phyloP scores from a whole-genome alignment of 2,888 invertebrate genomes.

The Apantesis nais region DNA sequence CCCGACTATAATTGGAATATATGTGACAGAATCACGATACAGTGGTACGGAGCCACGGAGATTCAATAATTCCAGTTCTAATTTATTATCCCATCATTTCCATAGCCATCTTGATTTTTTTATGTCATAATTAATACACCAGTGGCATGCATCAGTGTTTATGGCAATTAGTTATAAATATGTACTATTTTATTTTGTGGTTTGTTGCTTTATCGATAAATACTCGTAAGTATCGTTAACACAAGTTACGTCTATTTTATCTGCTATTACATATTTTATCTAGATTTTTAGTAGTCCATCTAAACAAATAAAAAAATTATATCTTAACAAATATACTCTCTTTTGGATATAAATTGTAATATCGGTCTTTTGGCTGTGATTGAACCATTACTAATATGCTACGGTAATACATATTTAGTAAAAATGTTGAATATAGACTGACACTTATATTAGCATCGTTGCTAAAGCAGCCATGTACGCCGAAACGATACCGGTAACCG shows the following conservation, averaged over 20 bases:
- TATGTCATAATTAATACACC: not conserved
- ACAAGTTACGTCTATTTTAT: too few species aligned
- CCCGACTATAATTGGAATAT: too few species aligned
- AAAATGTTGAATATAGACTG: not conserved
- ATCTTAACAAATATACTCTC: not conserved
- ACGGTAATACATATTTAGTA: not conserved
- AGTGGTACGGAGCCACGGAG: not conserved
- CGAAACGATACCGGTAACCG: not conserved
- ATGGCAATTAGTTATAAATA: not conserved
- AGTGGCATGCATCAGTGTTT: not conserved
- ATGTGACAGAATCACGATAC: too few species aligned
- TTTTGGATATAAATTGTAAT: not conserved
- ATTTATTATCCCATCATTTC: not conserved
- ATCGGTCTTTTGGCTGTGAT: not conserved
- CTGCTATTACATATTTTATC: too few species aligned
- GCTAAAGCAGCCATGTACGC: not conserved
- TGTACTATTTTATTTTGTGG: not conserved
- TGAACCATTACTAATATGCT: not conserved
- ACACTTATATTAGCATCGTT: constrained; percentile 2
- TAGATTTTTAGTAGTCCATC: not conserved
- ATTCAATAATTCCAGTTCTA: not conserved
- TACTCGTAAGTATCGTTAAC: not conserved
- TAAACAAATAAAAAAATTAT: not conserved
- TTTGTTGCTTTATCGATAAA: not conserved
- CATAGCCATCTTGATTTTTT: not conserved